Base-by-base conservation (phyloP, 2,888 invertebrate species). In the Baronia brevicornis region DNA sequence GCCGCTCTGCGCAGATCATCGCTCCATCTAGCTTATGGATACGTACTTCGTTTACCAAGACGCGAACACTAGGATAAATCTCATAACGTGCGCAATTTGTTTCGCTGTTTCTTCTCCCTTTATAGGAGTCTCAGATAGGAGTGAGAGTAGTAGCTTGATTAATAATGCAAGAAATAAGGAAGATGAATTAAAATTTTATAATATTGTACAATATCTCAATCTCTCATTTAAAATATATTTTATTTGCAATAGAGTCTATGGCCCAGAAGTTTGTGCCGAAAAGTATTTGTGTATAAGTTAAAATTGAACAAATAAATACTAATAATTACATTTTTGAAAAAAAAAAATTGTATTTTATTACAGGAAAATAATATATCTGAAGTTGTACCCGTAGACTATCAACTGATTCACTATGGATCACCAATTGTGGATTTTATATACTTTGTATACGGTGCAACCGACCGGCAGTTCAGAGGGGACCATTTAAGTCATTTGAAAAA, bases 351-450 rank as follows among this genome's bases (percentile, higher is more conserved):
- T 14, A 19, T 35, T 33, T 34, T 10, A 31, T 10, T 57, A 55
- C 48, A 72, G 69, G 36, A 64, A 3, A 59, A 51, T 8, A 44
- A 46, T 25, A 35, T 57, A 11, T 30, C 36, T 0, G 57, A 68
- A 28, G 45, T 65, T 1, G 47, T 67, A 12, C 43, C 56, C 3
- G 49, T 63, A 4, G 63, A 63, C 39, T 61, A 51, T 14, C 63
- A 63, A 31, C 43, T 55, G 9, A 31, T 61, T 3, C 43, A 54
- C 36, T 52, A 48, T 21, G 59, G 60, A 4, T 44, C 46, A 5
- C 59, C 59, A 4, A 15, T 57, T 3, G 44, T 50, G 3, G 62
- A 63, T 24, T 43, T 63, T 6, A 37, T 54, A 12, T 60, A 48
- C 39, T 58, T 61, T 11, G 46, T 56, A 14, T 56, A 54, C 13